Base-by-base conservation (phyloP, 2,797 vertebrate genomes). In the Sebastolobus altivelis region DNA sequence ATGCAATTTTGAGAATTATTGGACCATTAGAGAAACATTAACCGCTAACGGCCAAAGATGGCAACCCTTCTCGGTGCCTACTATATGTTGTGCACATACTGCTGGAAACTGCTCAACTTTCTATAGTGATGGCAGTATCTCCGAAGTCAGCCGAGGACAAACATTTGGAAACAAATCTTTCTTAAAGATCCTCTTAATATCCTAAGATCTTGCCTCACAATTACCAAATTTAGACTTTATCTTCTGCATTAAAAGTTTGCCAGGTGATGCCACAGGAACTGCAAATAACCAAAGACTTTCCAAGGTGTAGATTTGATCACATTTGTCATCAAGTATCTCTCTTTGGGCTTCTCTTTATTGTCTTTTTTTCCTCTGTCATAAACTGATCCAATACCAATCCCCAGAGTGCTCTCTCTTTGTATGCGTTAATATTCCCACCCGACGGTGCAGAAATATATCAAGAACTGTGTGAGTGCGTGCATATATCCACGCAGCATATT, bases 401-500 rank as follows among this genome's bases (percentile, higher is more conserved):
- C 7, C 22, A 8, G 11, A 67, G 37, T 29, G 13, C 35, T 27
- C 33, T 20, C 37, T 46, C 31, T 65, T 2, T 10, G 22, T 40
- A 16, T 65, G 46, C 40, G 40, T 60, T 70, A 66, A 77, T 71
- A 40, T 37, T 49, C 22, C n/a, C 16, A 56, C 22, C 46, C 27
- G 12, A 13, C 46, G 0, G 11, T 33, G 52, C 8, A 62, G 65
- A 33, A 25, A 62, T 40, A 56, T 35, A 80, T 75, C 31, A 33
- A 60, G 40, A 35, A 8, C 16, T 20, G n/a, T 35, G 52, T 49
- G 62, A 46, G 22, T 13, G 65, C 4, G 11, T 76, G 59, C 72
- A 77, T 65, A 65, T 52, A 65, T 76, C 54, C 68, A 61, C 1
- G n/a, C 35, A 16, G 67, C 54, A 81, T 79, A 84, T 84, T 84